Base-by-base conservation (phyloP, 2,888 invertebrate species). In the Melikaiella ostensackeni region DNA sequence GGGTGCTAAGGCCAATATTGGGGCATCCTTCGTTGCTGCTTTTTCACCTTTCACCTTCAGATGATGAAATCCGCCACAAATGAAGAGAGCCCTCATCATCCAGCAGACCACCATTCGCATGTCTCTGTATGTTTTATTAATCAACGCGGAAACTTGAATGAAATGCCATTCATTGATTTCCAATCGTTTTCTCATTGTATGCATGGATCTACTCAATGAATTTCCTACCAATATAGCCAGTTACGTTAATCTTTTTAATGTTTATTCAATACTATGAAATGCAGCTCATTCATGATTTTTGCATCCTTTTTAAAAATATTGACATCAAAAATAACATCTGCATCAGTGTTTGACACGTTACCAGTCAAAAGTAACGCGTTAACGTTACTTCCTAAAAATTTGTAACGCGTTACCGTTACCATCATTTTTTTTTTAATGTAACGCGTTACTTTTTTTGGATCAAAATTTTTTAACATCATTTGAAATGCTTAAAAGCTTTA, bases 1-100 rank as follows among this genome's bases (percentile, higher is more conserved):
- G 4, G 98, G 98, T 6, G 97, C 98, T 81, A 97, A 94, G 77
- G 96, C 96, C 82, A 98, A 92, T 83, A 98, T 95, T 1, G 98
- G 97, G 6, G 98, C 98, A 83, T 96, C 96, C 91, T 92, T 93
- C 75, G 93, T 83, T 21, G 92, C 89, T 27, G 94, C 95, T 84
- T 92, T 91, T 82, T 93, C 93, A 75, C 98, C 98, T 90, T 95
- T 94, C 85, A 96, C 93, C 86, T 93, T 94, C 84, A 98, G 94
- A 86, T 95, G 94, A 88, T 96, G 95, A 92, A 98, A 97, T 79
- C 98, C 97, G 78, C 96, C 96, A 75, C 94, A 94, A 83, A 95
- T 93, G 93, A 97, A 97, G 90, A 98, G 93, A 91, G 94, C 93
- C 84, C 95, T 93, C 94, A 96, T 95, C 87, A 96, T 93, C 85